A percentile compares a stretch with the other conserved stretches of the same genome.
These are phyloP conservation scores for Oligia fasciuncula DNA, from an alignment of 2,888 invertebrate genomes.

Conservation along the genomic window DNA sequence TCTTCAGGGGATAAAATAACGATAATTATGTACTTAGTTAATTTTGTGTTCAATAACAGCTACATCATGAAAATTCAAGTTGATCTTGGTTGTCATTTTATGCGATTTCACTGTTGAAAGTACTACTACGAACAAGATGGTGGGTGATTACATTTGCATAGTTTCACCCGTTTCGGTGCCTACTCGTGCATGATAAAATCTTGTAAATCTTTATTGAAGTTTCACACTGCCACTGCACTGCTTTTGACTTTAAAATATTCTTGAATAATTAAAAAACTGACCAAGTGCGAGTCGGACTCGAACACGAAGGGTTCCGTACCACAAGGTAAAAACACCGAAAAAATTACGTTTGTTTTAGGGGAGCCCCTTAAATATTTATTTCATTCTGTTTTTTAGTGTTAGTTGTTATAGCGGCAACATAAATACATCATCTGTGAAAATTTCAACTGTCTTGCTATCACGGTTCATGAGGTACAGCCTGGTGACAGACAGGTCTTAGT, in stretches of 20 bases:
- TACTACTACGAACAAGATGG: slow-evolving; percentile 17
- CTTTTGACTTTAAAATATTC: slow-evolving; percentile 6
- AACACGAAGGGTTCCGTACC: too few species aligned
- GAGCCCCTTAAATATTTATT: too few species aligned
- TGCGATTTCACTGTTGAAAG: slow-evolving; percentile 50
- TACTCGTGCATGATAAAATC: slow-evolving; percentile 45
- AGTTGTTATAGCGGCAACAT: too few species aligned
- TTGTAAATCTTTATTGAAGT: slow-evolving; percentile 34
- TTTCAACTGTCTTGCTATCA: too few species aligned
- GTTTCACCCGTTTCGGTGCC: slow-evolving; percentile 51
- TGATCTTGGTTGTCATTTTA: slow-evolving; percentile 38
- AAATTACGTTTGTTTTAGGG: too few species aligned
- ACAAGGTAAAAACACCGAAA: too few species aligned
- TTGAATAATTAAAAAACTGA: background rate
- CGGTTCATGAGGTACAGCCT: too few species aligned
- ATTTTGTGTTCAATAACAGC: background rate
- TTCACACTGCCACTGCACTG: slow-evolving; percentile 26
- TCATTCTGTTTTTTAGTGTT: too few species aligned
- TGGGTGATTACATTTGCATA: slow-evolving; percentile 59
- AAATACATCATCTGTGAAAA: too few species aligned
- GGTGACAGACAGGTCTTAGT: too few species aligned
- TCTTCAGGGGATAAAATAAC: background rate
- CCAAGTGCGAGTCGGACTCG: too few species aligned
- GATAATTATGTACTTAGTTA: background rate
- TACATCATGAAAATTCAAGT: slow-evolving; percentile 11